phyloP scores from a whole-genome alignment of 2,113 vertebrate genomes.

The Actinemys pallida region DNA sequence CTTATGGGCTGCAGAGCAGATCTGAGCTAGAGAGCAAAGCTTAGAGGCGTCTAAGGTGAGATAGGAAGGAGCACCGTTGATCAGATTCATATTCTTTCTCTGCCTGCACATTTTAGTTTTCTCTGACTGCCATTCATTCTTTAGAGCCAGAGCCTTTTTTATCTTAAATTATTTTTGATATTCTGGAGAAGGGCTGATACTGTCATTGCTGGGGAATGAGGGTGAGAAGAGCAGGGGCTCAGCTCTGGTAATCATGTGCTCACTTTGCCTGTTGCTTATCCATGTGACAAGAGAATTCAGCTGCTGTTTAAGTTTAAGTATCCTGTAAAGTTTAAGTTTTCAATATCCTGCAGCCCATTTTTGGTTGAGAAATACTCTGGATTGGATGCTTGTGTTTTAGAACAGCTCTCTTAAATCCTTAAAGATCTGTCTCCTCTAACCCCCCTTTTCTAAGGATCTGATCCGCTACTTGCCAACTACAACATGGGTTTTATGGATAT shows the following conservation, averaged over 20 bases:
- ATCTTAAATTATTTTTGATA: not conserved
- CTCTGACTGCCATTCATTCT: not conserved
- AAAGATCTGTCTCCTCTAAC: not conserved
- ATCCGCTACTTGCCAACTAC: not conserved
- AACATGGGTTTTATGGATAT: not conserved
- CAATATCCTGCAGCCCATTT: not conserved
- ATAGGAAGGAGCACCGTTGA: no score
- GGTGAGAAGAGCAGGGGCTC: not conserved
- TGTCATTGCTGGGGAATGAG: not conserved
- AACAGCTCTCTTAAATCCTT: not conserved
- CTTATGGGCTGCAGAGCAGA: not conserved
- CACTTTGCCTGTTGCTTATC: fast-evolving
- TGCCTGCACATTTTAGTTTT: not conserved
- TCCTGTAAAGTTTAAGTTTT: not conserved
- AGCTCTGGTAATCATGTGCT: not conserved
- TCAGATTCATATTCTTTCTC: not conserved
- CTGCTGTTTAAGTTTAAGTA: not conserved
- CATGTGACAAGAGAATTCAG: not conserved
- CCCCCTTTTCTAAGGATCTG: not conserved
- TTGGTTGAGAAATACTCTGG: not conserved
- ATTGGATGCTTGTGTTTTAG: not conserved
- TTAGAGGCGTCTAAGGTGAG: not conserved
- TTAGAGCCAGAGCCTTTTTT: not conserved
- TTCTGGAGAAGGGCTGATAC: not conserved
- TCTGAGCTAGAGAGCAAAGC: not conserved